Evolutionary conservation across 2,888 invertebrate genomes (phyloP), one percentile per base, ranked within the genome.

Genomic region (Anthophora plumipes): DNA sequence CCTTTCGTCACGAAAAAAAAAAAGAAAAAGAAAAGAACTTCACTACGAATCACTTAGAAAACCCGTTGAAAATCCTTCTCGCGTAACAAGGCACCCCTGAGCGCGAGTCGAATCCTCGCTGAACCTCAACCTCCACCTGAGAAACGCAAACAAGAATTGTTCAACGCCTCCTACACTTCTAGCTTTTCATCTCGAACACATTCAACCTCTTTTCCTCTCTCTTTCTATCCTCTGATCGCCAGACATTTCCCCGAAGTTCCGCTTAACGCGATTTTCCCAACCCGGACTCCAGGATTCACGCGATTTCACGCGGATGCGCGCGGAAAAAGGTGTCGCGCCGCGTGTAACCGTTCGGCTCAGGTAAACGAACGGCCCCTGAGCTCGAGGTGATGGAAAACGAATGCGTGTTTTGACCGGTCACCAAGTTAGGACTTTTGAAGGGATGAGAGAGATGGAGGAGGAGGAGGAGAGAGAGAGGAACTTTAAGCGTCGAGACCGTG

Each of bases 381-480:
- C 55, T 17, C 48, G 74, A 68, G 75, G 59, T 54, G 67, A 50
- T 76, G 85, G 83, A 83, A 88, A 88, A 88, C 87, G 90, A 88
- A 90, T 88, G 86, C 84, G 80, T 89, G 89, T 89, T 89, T 90
- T 86, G 90, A 88, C 86, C 86, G 86, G 85, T 77, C 60, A 77
- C 66, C 67, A 77, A 60, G 71, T 69, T 39, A 75, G 71, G 74
- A 76, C 68, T 66, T 66, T 50, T 31, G 2, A 31, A 31, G 2
- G 31, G 31, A 31, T 31, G 31, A n/a, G n/a, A n/a, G n/a, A n/a
- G n/a, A n/a, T n/a, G n/a, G n/a, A n/a, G n/a, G n/a, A n/a, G 31
- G 4, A 31, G 4, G 31, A 31, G 31, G 77, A 79, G 74, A 69
- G 72, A n/a, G 25, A 69, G 61, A 64, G 50, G 54, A 60, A 70